Evolutionary conservation across 2,113 vertebrate genomes (phyloP).

Genomic region (Tapirus terrestris): DNA sequence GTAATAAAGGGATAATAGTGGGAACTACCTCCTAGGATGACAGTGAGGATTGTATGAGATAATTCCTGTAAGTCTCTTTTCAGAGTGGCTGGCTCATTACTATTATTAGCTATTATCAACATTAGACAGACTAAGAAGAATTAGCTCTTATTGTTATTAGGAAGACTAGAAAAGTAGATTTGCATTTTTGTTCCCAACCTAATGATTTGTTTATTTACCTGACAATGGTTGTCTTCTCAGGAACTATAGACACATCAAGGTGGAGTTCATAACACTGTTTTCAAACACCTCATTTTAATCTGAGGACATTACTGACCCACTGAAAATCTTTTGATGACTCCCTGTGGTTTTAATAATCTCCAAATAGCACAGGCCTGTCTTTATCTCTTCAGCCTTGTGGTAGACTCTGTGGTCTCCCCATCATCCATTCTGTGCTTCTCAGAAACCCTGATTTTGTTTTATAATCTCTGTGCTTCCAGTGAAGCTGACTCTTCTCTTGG

Average conservation of each 20-base stretch:
- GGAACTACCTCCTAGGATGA: neutral
- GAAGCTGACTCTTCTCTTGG: neutral
- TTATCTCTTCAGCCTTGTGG: neutral
- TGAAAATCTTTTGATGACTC: neutral
- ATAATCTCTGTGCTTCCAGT: neutral
- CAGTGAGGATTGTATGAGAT: neutral
- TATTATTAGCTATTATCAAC: slow-evolving; percentile 27
- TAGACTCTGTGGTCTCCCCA: neutral
- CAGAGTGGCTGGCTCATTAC: neutral
- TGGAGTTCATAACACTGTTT: neutral
- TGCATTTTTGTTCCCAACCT: slow-evolving; percentile 4
- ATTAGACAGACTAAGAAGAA: neutral
- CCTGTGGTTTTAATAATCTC: neutral
- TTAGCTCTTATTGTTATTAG: neutral
- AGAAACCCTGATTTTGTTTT: neutral
- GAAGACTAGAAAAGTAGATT: slow-evolving; percentile 24
- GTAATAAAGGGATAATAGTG: neutral
- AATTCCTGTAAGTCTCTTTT: neutral
- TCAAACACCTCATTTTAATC: slow-evolving; percentile 3
- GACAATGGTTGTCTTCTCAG: neutral
- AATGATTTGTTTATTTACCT: slow-evolving; percentile 4
- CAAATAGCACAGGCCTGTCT: neutral
- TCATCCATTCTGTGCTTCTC: neutral
- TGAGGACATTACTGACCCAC: neutral
- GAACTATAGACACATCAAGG: neutral